Evolutionary conservation across 2,113 vertebrate species (phyloP), one percentile per base, ranked within the genome.

Genomic region (Dascyllus trimaculatus): DNA sequence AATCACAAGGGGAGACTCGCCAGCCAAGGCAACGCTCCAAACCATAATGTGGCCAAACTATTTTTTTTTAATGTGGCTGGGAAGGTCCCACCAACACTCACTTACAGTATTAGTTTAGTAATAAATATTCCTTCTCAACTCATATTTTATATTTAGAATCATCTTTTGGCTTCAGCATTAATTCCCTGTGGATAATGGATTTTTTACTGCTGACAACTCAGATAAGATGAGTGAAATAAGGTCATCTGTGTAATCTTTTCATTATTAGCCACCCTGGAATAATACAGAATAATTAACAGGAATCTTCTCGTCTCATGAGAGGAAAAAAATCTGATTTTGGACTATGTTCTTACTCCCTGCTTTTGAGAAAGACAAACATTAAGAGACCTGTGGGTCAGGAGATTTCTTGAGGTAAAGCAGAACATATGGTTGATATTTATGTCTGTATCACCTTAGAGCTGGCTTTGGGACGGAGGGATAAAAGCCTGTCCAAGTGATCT

Each of bases 11-110:
- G 43, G 49, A 83, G 25, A 21, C 43, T 18, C 10, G 72, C 71
- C 82, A 86, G 17, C 25, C 21, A 25, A 84, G 72, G 86, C 82
- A 74, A 54, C 56, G 40, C 54, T 82, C 86, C 86, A 89, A 85
- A 88, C 51, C 71, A 78, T 49, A 57, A 79, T 54, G 18, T 78
- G 43, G 38, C 77, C 71, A 78, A 48, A 76, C 63, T 45, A 45
- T 70, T 4, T 54, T 45, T 82, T 61, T 81, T 67, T 56, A 35
- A 82, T 75, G 54, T 69, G 65, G 51, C 59, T 77, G 68, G 67
- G 68, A 82, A 71, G n/a, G 43, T 80, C 75, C 75, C 13, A 68
- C 80, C 54, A 80, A 70, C 45, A 80, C 22, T 75, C 67, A 63
- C 19, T 80, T 49, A 78, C 61, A 58, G 57, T 68, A 62, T 76